These are phyloP conservation scores for Corydoras maculifer DNA, from an alignment of 2,113 vertebrate genomes.

Conservation along the genomic window DNA sequence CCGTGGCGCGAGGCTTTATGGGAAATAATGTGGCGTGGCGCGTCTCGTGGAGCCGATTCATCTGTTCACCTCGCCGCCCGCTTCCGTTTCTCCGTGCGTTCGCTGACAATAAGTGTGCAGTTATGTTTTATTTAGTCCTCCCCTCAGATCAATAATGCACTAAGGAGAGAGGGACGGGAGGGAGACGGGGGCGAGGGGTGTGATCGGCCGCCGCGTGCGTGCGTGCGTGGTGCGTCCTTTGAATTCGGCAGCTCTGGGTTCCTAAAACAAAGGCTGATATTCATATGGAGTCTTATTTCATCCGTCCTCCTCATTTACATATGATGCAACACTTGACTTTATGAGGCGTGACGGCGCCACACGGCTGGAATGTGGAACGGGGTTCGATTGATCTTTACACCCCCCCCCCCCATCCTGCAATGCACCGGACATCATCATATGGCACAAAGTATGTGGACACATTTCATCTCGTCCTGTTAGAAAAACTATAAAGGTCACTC, in stretches of 20 bases:
- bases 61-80: not conserved
- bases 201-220: no score
- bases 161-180: slow-evolving; percentile 21
- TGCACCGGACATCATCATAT: no score
- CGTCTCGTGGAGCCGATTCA: slow-evolving; percentile 1
- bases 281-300: not conserved
- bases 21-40: slow-evolving; percentile 10
- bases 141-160: slow-evolving; percentile 44
- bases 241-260: not conserved
- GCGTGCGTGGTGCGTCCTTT: not conserved
- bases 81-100: slow-evolving; percentile 12
- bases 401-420: no score
- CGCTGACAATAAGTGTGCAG: slow-evolving; percentile 29
- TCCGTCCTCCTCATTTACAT: slow-evolving; percentile 5
- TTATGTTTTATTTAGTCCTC: slow-evolving; percentile 43
- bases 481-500: no score
- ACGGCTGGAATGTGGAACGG: not conserved
- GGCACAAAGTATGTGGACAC: no score
- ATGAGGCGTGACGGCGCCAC: not conserved
- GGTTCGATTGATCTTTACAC: no score
- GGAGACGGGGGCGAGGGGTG: not conserved
- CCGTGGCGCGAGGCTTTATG: not conserved
- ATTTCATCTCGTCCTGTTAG: no score
- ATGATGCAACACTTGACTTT: not conserved
- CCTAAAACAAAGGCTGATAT: not conserved